These are phyloP conservation scores for Calephelis nemesis DNA, from an alignment of 1,140 invertebrate species.

Conservation along the genomic window DNA sequence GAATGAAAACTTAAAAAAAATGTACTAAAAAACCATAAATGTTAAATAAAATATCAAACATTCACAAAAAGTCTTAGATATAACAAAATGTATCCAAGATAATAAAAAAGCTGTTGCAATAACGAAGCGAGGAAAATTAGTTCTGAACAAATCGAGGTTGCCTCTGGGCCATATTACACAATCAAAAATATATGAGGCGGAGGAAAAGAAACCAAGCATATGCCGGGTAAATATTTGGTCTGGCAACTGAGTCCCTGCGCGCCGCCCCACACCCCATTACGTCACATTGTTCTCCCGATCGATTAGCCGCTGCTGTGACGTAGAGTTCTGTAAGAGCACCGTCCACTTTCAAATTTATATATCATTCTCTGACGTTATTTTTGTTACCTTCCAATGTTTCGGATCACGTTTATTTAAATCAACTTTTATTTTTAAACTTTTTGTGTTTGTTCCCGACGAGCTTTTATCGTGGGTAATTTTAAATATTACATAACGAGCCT, in stretches of 20 bases:
- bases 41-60: slow-evolving; percentile 12
- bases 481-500: slow-evolving; percentile 19
- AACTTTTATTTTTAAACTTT: slow-evolving; percentile 12
- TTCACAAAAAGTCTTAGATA: slow-evolving; percentile 21
- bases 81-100: not conserved
- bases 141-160: slow-evolving; percentile 61
- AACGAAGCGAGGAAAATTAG: slow-evolving; percentile 56
- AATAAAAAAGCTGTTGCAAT: slow-evolving; percentile 29
- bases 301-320: slow-evolving; percentile 67
- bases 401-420: slow-evolving; percentile 33
- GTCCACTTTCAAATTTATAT: slow-evolving; percentile 35
- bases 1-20: not conserved
- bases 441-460: not conserved
- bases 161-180: slow-evolving; percentile 61
- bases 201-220: slow-evolving; percentile 77
- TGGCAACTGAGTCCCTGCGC: slow-evolving; percentile 41
- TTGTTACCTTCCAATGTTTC: slow-evolving; percentile 26
- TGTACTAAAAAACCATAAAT: not conserved
- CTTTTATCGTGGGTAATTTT: slow-evolving; percentile 16
- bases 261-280: slow-evolving; percentile 49
- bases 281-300: slow-evolving; percentile 72
- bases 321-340: slow-evolving; percentile 57
- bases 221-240: slow-evolving; percentile 71
- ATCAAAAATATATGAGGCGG: slow-evolving; percentile 75
- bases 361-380: slow-evolving; percentile 21